These are phyloP conservation scores for Ephestia elutella DNA, from an alignment of 1,140 invertebrate species.

Conservation along the genomic window DNA sequence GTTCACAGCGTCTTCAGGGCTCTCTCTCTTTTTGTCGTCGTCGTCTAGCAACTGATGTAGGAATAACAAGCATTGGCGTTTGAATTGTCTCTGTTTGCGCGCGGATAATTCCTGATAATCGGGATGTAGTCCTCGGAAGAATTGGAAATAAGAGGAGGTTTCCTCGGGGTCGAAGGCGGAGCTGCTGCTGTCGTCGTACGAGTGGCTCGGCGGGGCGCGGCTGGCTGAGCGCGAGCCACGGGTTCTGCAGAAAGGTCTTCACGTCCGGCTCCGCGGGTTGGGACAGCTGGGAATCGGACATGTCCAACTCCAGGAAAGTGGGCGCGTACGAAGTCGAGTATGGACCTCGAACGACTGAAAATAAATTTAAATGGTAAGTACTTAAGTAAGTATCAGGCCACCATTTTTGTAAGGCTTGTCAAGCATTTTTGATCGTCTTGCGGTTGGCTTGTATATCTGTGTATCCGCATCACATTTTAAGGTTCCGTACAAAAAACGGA, in stretches of 20 bases:
- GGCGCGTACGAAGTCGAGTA: conserved; percentile 30
- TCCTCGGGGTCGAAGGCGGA: conserved; percentile 51
- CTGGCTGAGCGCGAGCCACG: conserved; percentile 34
- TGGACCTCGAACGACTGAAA: conserved; percentile 37
- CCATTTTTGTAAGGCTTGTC: too few species aligned
- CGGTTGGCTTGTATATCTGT: too few species aligned
- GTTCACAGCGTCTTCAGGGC: conserved; percentile 32
- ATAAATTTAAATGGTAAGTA: too few species aligned
- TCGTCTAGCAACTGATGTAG: conserved; percentile 55
- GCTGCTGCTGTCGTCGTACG: conserved; percentile 37
- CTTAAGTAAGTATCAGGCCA: too few species aligned
- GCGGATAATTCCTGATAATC: conserved; percentile 50
- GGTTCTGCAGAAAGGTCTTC: conserved; percentile 36
- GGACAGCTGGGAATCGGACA: conserved; percentile 15
- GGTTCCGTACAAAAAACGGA: too few species aligned
- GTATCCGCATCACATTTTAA: too few species aligned
- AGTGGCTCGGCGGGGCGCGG: conserved; percentile 18
- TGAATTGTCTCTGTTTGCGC: conserved; percentile 44
- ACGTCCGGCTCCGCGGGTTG: conserved; percentile 26
- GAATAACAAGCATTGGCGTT: conserved; percentile 43
- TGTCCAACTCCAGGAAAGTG: conserved; percentile 33
- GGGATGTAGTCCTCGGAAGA: conserved; percentile 56
- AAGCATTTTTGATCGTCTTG: too few species aligned
- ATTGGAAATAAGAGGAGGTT: conserved; percentile 62
- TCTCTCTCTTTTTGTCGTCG: conserved; percentile 28